Percentiles rank a stretch among this genome's conserved stretches.
phyloP scores from a whole-genome alignment of 2,888 invertebrate species.

The Hydrotaea cyrtoneurina region DNA sequence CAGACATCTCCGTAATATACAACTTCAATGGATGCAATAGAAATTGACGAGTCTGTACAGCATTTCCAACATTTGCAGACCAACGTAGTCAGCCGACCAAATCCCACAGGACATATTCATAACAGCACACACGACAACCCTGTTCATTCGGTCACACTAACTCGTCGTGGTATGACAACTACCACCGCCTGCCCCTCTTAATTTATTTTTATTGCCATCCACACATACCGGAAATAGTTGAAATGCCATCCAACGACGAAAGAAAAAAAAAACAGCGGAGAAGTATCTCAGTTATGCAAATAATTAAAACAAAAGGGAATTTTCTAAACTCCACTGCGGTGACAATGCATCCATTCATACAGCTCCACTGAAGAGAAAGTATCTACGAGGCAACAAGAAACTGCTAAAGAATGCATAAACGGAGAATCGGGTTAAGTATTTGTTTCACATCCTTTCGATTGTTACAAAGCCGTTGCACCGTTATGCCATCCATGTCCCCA shows the following conservation, averaged over 20 bases:
- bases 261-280: background rate
- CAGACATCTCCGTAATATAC: too few relatives aligned
- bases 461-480: background rate
- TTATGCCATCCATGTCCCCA: background rate
- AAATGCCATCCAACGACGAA: background rate
- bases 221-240: conserved; percentile 19
- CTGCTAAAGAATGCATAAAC: background rate
- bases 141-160: background rate
- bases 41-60: too few relatives aligned
- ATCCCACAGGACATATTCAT: too few relatives aligned
- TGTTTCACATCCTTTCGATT: conserved; percentile 21
- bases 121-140: background rate
- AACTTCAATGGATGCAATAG: too few relatives aligned
- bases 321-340: background rate
- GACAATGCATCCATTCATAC: background rate
- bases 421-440: conserved; percentile 22
- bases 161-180: background rate
- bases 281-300: conserved; percentile 16
- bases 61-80: too few relatives aligned
- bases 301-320: conserved; percentile 24
- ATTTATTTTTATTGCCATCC: background rate
- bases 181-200: background rate
- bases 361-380: background rate
- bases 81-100: too few relatives aligned
- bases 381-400: background rate